Percentiles rank a stretch among this genome's conserved stretches.
phyloP scores from a whole-genome alignment of 2,888 invertebrate genomes.

The Argyra leucocephala region DNA sequence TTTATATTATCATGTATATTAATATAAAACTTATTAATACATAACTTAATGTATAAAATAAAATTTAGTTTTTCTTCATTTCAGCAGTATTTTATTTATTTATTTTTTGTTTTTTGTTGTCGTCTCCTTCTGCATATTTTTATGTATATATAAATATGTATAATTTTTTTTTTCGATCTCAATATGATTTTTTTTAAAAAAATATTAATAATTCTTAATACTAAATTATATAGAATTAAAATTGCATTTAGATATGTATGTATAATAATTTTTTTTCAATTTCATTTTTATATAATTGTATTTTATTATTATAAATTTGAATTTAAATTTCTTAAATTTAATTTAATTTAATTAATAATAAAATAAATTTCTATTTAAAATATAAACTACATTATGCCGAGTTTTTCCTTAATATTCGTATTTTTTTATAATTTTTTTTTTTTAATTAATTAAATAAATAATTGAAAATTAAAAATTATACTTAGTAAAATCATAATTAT shows the following conservation, averaged over 20 bases:
- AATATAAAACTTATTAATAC: not conserved
- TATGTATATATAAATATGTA: no score
- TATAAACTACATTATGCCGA: constrained; percentile 6
- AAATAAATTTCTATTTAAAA: not conserved
- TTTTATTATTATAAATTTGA: not conserved
- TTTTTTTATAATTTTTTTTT: no score
- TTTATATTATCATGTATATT: not conserved
- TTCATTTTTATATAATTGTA: not conserved
- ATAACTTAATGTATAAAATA: not conserved
- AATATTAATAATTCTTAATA: no score
- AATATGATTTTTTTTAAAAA: no score
- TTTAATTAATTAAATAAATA: no score
- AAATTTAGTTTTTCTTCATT: not conserved
- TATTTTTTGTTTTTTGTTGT: no score
- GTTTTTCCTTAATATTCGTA: not conserved
- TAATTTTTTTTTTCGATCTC: no score
- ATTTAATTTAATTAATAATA: not conserved
- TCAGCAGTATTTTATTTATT: not conserved
- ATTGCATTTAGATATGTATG: not conserved
- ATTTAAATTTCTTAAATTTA: not conserved
- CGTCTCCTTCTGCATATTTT: no score
- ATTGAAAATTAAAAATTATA: no score
- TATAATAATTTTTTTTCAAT: not conserved
- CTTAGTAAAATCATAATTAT: no score
- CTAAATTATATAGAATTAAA: no score